These are phyloP conservation scores for Chrysolina haemoptera DNA, from an alignment of 2,888 invertebrate genomes.

Conservation along the genomic window DNA sequence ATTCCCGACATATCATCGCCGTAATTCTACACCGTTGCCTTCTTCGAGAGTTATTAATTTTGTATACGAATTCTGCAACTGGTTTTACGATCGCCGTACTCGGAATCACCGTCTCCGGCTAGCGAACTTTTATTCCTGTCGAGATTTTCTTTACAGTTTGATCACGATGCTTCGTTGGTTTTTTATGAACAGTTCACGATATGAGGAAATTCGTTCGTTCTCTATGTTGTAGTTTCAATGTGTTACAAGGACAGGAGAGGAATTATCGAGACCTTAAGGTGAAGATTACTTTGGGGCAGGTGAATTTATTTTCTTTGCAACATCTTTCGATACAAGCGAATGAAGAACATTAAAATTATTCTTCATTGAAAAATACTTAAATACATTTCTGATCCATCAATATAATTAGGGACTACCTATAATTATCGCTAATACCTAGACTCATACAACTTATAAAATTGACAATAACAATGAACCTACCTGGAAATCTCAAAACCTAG, in stretches of 20 bases:
- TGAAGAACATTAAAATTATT: too few species aligned
- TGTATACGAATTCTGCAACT: conserved; percentile 64
- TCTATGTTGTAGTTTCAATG: neutral
- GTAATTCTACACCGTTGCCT: conserved; percentile 61
- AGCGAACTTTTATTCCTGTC: conserved; percentile 1
- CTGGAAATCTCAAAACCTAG: too few species aligned
- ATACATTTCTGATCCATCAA: too few species aligned
- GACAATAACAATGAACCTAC: too few species aligned
- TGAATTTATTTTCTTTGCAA: too few species aligned
- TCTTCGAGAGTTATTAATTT: conserved; percentile 64
- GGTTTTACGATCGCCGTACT: conserved; percentile 57
- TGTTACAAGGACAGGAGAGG: neutral
- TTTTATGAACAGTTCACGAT: neutral
- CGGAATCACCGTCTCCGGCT: neutral
- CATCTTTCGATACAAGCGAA: too few species aligned
- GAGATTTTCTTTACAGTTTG: neutral
- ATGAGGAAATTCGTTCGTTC: neutral
- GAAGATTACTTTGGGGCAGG: too few species aligned
- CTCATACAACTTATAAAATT: too few species aligned
- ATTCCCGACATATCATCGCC: conserved; percentile 58
- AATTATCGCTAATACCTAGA: too few species aligned
- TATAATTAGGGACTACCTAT: too few species aligned
- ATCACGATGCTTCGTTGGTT: neutral
- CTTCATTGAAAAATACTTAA: too few species aligned
- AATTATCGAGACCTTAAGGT: too few species aligned